Conservation (phyloP, 2,888 invertebrate genomes). For the Tipula confusa region DNA sequence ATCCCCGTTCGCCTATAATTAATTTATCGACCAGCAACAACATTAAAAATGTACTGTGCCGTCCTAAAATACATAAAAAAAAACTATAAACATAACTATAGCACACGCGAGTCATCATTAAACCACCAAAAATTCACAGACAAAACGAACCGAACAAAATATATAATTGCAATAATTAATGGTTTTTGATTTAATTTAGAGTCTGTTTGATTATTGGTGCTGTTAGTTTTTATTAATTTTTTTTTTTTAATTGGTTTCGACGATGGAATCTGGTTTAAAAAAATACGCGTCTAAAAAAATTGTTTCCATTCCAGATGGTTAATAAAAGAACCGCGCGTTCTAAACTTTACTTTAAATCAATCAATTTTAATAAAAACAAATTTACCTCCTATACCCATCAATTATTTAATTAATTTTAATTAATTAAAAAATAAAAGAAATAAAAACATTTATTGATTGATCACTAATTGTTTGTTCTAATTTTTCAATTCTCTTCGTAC, state of each 20-base stretch:
- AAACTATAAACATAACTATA: background rate
- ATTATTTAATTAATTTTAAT: slow-evolving; percentile 12
- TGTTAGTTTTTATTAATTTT: background rate
- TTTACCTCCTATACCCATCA: background rate
- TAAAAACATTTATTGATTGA: background rate
- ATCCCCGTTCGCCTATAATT: background rate
- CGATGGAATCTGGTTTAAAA: background rate
- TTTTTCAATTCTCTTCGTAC: background rate
- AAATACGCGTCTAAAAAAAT: background rate
- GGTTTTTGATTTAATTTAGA: background rate
- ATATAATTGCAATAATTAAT: background rate
- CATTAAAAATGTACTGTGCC: background rate
- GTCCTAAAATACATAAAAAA: background rate
- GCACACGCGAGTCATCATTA: background rate
- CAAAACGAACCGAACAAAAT: background rate
- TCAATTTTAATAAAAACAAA: background rate
- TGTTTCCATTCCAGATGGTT: background rate
- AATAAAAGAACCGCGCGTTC: background rate
- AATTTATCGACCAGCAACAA: slow-evolving; percentile 8
- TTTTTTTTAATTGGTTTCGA: background rate
- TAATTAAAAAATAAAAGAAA: no score
- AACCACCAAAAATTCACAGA: background rate
- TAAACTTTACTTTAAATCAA: background rate
- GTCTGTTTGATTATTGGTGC: background rate
- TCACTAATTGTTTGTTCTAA: slow-evolving; percentile 6